Base-by-base conservation (phyloP, 2,888 invertebrate genomes). In the Leptinotarsa haldemani region DNA sequence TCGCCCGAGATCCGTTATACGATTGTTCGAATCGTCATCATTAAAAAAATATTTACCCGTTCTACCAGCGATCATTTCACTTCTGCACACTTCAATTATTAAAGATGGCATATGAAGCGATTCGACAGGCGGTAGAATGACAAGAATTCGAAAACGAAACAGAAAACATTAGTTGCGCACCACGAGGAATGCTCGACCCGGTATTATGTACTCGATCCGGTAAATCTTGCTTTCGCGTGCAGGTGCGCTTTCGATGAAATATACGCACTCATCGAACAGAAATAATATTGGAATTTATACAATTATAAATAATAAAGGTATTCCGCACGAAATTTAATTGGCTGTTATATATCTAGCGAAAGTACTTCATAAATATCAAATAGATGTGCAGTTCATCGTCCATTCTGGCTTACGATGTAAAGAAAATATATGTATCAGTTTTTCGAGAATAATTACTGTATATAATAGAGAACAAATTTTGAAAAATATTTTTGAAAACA, bases 81-180 rank as follows among this genome's bases (percentile, higher is more conserved):
- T 68, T 46, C 46, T 56, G 68, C 53, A 56, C 20, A 46, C 40
- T 40, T 46, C 68, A 74, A 73, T 74, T 73, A 77, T 73, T 74
- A 73, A 69, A 65, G 68, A 75, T 67, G 74, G 71, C 74, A 75
- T 74, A 75, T 73, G 74, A 74, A 74, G 73, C 65, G 74, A 71
- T 72, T 73, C 56, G 65, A 73, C 69, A 53, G 63, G 69, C 25
- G 63, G 70, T 72, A 72, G 74, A 74, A 77, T 71, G 73, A 66
- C 47, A 61, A 47, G 73, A 73, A 77, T 76, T 69, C 65, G 72
- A 69, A 73, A 74, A 71, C 70, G 65, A 73, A 74, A 68, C 70
- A 69, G 73, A 65, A 73, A 74, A 74, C 74, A 74, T 64, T 74
- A 69, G 71, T 71, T 70, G 70, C 65, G 71, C 71, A 74, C 65